A percentile compares a stretch with the other conserved stretches of the same genome.
Evolutionary conservation across 2,113 vertebrate genomes (phyloP).

Genomic region (Mungos mungo): DNA sequence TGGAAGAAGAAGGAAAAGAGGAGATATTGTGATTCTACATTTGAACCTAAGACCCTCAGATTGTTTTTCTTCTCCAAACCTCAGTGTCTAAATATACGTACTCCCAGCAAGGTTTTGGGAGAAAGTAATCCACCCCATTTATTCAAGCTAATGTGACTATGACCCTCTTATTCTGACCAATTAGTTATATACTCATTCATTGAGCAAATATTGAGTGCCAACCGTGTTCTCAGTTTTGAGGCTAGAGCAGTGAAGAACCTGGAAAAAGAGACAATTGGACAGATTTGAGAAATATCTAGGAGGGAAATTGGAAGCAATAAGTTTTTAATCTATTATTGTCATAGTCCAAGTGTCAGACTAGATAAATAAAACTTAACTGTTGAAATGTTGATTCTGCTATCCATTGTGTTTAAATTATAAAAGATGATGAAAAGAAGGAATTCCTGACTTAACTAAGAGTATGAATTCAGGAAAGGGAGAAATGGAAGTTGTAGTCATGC

Average conservation of each 20-base stretch:
- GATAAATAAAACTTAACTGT: not conserved
- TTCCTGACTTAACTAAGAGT: not conserved
- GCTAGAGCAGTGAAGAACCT: not conserved
- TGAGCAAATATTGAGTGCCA: not conserved
- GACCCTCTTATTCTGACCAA: not conserved
- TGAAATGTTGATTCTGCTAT: not conserved
- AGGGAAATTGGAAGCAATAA: not conserved
- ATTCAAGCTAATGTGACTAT: not conserved
- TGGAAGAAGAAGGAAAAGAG: not conserved
- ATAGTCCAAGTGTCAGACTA: not conserved
- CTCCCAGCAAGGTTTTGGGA: not conserved
- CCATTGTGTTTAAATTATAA: not conserved
- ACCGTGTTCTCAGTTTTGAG: not conserved
- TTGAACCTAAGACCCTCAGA: not conserved
- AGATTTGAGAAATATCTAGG: constrained; percentile 12
- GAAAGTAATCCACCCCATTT: not conserved
- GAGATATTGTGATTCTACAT: not conserved
- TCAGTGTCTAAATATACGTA: not conserved
- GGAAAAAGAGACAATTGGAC: not conserved
- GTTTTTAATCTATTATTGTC: not conserved
- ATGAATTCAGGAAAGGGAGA: not conserved
- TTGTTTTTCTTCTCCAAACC: not conserved
- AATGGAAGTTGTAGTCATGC: not conserved
- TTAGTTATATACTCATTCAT: not conserved
- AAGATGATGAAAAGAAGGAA: not conserved